Evolutionary conservation across 2,113 vertebrate genomes (phyloP).

Genomic region (Tyrannus savana): DNA sequence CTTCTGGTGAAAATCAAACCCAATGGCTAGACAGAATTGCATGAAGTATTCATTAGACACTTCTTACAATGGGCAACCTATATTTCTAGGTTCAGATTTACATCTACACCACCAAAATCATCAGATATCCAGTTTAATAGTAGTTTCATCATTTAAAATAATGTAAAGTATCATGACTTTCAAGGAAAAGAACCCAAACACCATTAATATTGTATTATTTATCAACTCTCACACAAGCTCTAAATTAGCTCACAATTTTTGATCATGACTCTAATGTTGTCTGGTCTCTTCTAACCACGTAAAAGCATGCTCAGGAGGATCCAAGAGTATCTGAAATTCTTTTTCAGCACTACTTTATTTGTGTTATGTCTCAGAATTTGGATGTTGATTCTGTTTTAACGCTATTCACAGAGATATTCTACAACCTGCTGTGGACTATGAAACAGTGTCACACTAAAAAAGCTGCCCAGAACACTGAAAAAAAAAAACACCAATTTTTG

Average conservation of each 20-base stretch:
- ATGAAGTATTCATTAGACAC: background rate
- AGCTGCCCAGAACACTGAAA: background rate
- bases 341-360: background rate
- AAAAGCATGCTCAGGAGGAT: background rate
- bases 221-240: background rate
- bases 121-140: background rate
- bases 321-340: background rate
- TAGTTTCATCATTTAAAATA: background rate
- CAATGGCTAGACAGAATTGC: background rate
- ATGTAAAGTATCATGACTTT: background rate
- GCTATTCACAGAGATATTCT: background rate
- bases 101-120: background rate
- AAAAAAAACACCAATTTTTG: background rate
- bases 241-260: background rate
- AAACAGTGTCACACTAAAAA: background rate
- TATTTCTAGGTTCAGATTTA: background rate
- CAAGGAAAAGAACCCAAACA: background rate
- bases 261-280: background rate
- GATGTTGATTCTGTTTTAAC: background rate
- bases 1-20: background rate
- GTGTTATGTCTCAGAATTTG: background rate
- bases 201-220: background rate
- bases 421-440: background rate
- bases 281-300: background rate
- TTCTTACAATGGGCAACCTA: background rate